Evolutionary conservation across 2,888 invertebrate genomes (phyloP).

Genomic region (Onchidella celtica): DNA sequence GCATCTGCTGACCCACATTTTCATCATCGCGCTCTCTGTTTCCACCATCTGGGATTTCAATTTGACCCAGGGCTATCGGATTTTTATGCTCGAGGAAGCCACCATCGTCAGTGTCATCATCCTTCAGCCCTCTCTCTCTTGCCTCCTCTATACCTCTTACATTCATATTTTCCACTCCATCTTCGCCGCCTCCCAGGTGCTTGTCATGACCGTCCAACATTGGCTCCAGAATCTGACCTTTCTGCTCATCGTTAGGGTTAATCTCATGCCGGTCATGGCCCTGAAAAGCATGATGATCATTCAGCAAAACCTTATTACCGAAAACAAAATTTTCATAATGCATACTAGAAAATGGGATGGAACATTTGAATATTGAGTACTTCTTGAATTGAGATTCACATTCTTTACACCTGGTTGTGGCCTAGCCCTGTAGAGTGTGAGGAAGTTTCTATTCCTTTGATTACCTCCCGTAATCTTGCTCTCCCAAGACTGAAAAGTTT

Average conservation of each 20-base stretch:
- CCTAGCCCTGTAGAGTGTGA: no score
- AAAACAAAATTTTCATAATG: no score
- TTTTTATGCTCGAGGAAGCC: neutral
- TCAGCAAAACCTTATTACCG: no score
- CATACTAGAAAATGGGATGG: no score
- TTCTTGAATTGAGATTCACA: no score
- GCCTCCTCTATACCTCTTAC: neutral
- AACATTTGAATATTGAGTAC: no score
- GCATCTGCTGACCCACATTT: conserved; percentile 10
- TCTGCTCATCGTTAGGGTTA: conserved; percentile 47
- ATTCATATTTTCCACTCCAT: neutral
- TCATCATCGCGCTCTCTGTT: neutral
- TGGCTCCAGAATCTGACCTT: conserved; percentile 43
- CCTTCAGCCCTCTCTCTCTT: neutral
- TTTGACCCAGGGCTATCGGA: conserved; percentile 39
- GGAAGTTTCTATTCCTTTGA: no score
- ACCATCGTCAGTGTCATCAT: conserved; percentile 4
- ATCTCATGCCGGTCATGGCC: neutral
- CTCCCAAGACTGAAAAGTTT: no score
- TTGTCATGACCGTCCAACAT: neutral
- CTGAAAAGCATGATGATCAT: no score
- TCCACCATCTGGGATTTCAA: neutral
- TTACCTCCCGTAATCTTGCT: no score
- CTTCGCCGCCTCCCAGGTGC: conserved; percentile 13
- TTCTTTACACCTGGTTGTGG: no score